phyloP scores from a whole-genome alignment of 2,113 vertebrate genomes.

The Lathamus discolor region DNA sequence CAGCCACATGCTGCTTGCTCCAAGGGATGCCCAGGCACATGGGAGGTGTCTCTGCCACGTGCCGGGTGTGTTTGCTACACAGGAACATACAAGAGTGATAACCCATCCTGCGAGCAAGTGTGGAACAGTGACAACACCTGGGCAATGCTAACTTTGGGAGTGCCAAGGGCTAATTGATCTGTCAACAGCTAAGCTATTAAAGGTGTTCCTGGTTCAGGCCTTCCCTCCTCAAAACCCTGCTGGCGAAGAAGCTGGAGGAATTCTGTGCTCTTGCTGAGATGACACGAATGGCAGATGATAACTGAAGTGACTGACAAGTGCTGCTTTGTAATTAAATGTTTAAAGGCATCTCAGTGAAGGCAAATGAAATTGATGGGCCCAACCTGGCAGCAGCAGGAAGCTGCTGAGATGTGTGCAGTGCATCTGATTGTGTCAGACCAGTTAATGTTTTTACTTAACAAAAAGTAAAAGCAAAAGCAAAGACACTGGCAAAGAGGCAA shows the following conservation, averaged over 20 bases:
- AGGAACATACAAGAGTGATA: background rate
- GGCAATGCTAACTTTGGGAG: fast-evolving
- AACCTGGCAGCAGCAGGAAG: background rate
- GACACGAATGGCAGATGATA: background rate
- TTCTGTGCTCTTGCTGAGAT: background rate
- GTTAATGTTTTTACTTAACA: background rate
- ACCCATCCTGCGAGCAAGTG: background rate
- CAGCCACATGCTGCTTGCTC: fast-evolving
- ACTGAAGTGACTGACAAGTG: background rate
- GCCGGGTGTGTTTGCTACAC: background rate
- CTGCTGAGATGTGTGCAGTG: background rate
- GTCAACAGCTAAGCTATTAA: background rate
- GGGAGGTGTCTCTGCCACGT: background rate
- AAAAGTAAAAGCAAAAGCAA: background rate
- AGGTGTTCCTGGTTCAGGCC: background rate
- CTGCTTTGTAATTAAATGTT: background rate
- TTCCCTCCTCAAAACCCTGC: background rate
- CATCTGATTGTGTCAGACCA: background rate
- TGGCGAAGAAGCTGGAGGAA: background rate
- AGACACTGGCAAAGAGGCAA: background rate
- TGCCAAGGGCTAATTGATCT: background rate
- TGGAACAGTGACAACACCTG: background rate
- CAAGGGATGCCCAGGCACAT: fast-evolving
- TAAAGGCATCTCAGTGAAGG: background rate
- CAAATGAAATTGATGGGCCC: background rate